A percentile compares a stretch with the other conserved stretches of the same genome.
These are phyloP conservation scores for Notodonta dromedarius DNA, from an alignment of 2,888 invertebrate genomes.

Conservation along the genomic window DNA sequence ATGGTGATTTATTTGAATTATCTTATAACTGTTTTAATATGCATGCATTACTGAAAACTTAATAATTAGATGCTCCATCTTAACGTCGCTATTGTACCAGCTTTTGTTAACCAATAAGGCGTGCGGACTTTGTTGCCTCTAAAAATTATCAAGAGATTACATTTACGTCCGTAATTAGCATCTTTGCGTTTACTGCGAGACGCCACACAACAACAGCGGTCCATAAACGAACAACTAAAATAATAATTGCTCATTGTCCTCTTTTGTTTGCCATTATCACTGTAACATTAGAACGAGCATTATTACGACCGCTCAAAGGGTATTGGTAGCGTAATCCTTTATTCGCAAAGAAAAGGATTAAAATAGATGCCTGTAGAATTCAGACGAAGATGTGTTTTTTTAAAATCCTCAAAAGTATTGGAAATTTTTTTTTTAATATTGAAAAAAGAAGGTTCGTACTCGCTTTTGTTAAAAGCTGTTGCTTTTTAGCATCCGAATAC, in stretches of 20 bases:
- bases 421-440: constrained; percentile 14
- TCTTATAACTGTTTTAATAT: neutral
- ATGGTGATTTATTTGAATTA: neutral
- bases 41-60: neutral
- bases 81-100: constrained; percentile 9
- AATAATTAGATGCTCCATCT: constrained; percentile 1
- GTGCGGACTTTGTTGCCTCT: constrained; percentile 34
- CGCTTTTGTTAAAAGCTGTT: neutral
- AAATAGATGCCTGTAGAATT: constrained; percentile 9
- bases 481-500: neutral
- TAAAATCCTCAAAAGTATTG: constrained; percentile 20
- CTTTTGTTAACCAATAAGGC: constrained; percentile 22
- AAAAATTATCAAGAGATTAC: constrained; percentile 42
- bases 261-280: constrained; percentile 57
- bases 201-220: constrained; percentile 34
- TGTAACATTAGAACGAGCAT: constrained; percentile 34
- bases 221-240: constrained; percentile 49
- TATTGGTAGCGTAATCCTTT: constrained; percentile 53
- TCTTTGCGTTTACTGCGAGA: constrained; percentile 51
- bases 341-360: constrained; percentile 59
- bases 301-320: constrained; percentile 37
- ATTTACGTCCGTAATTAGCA: constrained; percentile 47
- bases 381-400: constrained; percentile 25
- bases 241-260: constrained; percentile 58
- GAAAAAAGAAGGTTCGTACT: neutral